Evolutionary conservation across 2,113 vertebrate species (phyloP), one percentile per base, ranked within the genome.

Genomic region (Melierax canorus): DNA sequence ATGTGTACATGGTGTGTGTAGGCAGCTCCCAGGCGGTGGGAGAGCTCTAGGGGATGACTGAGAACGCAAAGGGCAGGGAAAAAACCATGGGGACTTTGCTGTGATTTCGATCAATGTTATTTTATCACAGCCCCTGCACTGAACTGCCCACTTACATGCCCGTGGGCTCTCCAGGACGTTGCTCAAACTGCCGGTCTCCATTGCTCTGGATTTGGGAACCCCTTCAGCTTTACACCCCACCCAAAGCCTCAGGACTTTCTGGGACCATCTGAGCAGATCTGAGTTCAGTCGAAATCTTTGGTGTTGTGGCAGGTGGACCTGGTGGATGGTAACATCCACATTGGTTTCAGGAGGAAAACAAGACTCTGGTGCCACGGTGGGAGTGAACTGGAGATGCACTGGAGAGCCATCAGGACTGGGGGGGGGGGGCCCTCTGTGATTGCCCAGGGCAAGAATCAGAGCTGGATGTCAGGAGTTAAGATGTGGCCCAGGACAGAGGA

Each of bases 151-250:
- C 17, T 34, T 63, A 9, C 1, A 3, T 18, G 36, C 9, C 32
- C 1, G 0, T 4, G 64, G 38, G 7, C 48, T 53, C 23, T 34
- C 21, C 11, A 6, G 32, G 38, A 8, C 0, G 0, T 55, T 76
- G 26, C 26, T 58, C 38, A 63, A 32, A 15, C 24, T 29, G 2
- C 21, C 32, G 12, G 16, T 27, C 12, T 69, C 41, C 3, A 0
- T 45, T 20, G n/a, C 15, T 55, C 22, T 45, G 41, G 27, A 64
- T 94, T 67, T 86, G 79, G 62, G 51, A 75, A 34, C 2, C 9
- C 10, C 5, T 30, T 27, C 55, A 74, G 69, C 38, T 73, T 15
- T 32, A 8, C 7, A 9, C 7, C 16, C 8, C 15, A 56, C 8
- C 4, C 30, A 66, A 93, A 80, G 7, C 21, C 24, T 69, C 50